phyloP scores from a whole-genome alignment of 2,888 invertebrate species.

The Liopterus haemorrhoidalis region DNA sequence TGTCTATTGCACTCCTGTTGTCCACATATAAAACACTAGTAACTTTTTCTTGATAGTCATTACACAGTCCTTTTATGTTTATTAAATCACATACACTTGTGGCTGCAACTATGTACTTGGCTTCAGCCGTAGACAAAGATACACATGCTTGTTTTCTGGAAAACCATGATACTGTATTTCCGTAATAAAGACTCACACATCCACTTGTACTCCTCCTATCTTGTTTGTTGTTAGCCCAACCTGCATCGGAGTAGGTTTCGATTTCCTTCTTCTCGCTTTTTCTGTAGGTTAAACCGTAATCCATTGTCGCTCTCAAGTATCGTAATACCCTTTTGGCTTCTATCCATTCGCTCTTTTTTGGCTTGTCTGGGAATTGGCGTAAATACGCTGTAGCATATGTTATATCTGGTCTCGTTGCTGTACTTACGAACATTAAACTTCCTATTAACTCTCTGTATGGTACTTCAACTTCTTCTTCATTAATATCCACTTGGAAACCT shows the following conservation, averaged over 20 bases:
- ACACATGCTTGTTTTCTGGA: conserved; percentile 23
- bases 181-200: conserved; percentile 10
- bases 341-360: conserved; percentile 18
- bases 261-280: neutral
- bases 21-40: conserved; percentile 5
- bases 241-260: conserved; percentile 11
- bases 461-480: conserved; percentile 14
- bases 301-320: conserved; percentile 8
- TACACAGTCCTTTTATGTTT: conserved; percentile 17
- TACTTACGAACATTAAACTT: conserved; percentile 25
- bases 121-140: conserved; percentile 22
- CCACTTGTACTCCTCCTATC: conserved; percentile 23
- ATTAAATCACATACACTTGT: conserved; percentile 13
- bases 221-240: conserved; percentile 15
- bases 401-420: conserved; percentile 26
- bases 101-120: conserved; percentile 21
- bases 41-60: neutral
- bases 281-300: neutral
- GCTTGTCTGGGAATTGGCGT: conserved; percentile 24
- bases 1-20: conserved; percentile 10
- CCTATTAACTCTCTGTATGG: conserved; percentile 27
- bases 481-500: conserved; percentile 2
- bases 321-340: conserved; percentile 24
- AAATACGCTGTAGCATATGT: conserved; percentile 28
- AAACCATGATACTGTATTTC: conserved; percentile 21